Evolutionary conservation across 2,888 invertebrate species (phyloP).

Genomic region (Drosophila aldrichi): DNA sequence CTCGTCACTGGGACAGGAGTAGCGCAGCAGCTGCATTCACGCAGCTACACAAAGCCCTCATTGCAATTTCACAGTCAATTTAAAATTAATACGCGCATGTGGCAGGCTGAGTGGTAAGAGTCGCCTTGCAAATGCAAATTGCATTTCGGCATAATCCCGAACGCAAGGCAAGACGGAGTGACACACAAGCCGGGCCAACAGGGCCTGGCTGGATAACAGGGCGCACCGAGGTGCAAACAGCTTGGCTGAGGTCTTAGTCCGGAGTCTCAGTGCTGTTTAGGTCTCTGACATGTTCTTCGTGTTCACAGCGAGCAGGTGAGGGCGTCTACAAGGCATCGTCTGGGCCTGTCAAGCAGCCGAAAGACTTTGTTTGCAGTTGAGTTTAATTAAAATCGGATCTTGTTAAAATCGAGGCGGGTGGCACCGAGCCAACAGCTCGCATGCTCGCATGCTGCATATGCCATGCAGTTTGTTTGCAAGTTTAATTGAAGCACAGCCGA

Average conservation of each 20-base stretch:
- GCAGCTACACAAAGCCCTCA: slow-evolving; percentile 45
- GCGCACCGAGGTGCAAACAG: slow-evolving; percentile 67
- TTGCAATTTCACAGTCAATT: slow-evolving; percentile 80
- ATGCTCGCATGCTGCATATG: slow-evolving; percentile 46
- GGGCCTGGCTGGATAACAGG: slow-evolving; percentile 42
- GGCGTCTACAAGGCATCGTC: slow-evolving; percentile 32
- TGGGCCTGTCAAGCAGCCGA: slow-evolving; percentile 39
- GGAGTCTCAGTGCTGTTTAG: slow-evolving; percentile 24
- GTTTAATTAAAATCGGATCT: slow-evolving; percentile 79
- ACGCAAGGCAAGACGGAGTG: slow-evolving; percentile 55
- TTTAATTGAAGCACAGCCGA: slow-evolving; percentile 70
- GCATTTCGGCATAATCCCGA: slow-evolving; percentile 80
- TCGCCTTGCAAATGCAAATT: slow-evolving; percentile 76
- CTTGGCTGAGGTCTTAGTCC: slow-evolving; percentile 38
- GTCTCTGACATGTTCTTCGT: slow-evolving; percentile 4
- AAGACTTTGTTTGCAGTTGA: slow-evolving; percentile 77
- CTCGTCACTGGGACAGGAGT: background rate
- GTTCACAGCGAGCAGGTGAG: background rate
- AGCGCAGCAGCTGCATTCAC: slow-evolving; percentile 2
- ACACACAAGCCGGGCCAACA: slow-evolving; percentile 27
- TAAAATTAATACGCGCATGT: slow-evolving; percentile 77
- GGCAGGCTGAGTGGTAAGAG: slow-evolving; percentile 40
- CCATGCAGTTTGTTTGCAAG: slow-evolving; percentile 60
- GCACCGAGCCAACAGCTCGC: background rate
- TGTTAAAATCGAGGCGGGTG: slow-evolving; percentile 51